These are phyloP conservation scores for Mus minutoides DNA, from an alignment of 2,797 vertebrate species.

Conservation along the genomic window DNA sequence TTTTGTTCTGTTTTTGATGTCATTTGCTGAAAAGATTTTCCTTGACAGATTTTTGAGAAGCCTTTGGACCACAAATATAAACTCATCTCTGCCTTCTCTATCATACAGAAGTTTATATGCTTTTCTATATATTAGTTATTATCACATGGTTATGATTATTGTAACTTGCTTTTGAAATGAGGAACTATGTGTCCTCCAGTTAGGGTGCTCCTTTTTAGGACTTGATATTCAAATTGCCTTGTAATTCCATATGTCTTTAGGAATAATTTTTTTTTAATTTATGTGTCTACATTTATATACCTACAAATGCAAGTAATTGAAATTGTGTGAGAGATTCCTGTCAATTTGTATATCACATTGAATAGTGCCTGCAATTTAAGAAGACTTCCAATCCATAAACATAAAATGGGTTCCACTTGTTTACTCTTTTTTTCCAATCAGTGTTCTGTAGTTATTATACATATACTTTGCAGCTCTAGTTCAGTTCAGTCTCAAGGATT, in stretches of 20 bases:
- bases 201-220: not conserved
- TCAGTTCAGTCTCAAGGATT: not conserved
- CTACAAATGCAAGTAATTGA: not conserved
- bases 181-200: not conserved
- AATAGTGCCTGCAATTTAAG: not conserved
- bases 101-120: not conserved
- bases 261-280: not conserved
- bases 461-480: not conserved
- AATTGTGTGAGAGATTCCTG: not conserved
- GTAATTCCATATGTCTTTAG: not conserved
- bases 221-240: not conserved
- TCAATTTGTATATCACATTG: not conserved
- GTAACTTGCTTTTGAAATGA: not conserved
- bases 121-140: not conserved
- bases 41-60: not conserved
- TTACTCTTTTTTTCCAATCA: not conserved
- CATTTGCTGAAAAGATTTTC: not conserved
- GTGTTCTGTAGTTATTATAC: not conserved
- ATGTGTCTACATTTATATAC: not conserved
- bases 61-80: not conserved
- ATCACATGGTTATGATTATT: not conserved
- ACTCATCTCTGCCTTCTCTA: not conserved
- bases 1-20: not conserved
- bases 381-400: not conserved
- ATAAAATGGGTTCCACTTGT: not conserved